A percentile compares a stretch with the other conserved stretches of the same genome.
These are phyloP conservation scores for Cacatua alba DNA, from an alignment of 2,113 vertebrate genomes.

Conservation along the genomic window DNA sequence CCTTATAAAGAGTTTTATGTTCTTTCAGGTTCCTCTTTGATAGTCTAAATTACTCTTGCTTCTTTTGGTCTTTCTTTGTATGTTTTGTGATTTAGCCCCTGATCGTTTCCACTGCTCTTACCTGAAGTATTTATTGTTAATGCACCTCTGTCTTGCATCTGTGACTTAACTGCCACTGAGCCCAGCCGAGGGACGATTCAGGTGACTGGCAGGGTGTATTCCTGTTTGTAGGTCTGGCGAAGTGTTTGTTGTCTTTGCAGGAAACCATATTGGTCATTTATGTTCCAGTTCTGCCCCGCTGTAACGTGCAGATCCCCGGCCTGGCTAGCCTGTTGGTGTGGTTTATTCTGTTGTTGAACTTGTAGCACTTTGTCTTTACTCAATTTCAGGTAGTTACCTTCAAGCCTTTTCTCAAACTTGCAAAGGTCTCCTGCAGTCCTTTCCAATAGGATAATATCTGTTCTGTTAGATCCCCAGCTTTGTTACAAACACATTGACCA, in stretches of 20 bases:
- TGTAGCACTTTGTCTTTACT: neutral
- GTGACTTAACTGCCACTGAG: neutral
- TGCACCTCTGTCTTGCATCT: neutral
- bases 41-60: neutral
- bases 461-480: neutral
- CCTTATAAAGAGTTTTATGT: neutral
- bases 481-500: neutral
- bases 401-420: neutral
- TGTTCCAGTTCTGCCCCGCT: neutral
- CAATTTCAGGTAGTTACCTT: neutral
- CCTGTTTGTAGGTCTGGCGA: neutral
- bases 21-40: neutral
- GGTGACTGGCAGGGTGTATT: neutral
- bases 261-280: too few species aligned
- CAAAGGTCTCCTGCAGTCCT: neutral
- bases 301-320: accelerated
- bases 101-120: neutral
- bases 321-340: neutral
- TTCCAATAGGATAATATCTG: neutral
- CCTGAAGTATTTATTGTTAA: neutral
- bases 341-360: neutral
- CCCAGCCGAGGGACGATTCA: neutral
- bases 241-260: neutral
- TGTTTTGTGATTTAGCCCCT: neutral
- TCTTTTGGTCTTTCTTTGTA: neutral